Evolutionary conservation across 2,797 vertebrate species (phyloP), one percentile per base, ranked within the genome.

Genomic region (Vultur gryphus): DNA sequence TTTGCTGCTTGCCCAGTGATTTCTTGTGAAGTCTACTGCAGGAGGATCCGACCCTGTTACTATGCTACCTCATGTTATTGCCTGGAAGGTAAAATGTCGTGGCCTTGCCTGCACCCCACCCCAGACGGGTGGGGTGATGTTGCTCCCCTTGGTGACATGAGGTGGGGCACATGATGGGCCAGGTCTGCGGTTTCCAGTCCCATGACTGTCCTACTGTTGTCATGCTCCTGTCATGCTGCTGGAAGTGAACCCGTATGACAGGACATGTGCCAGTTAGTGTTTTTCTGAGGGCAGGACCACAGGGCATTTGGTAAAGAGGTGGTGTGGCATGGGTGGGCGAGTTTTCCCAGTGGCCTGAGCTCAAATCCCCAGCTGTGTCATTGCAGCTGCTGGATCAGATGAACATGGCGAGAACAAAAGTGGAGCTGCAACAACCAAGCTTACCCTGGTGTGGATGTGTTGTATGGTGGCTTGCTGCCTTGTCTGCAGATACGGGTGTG

Each of bases 11-110:
- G 33, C 6, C 52, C 16, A 35, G 6, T 51, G 28, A 41, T 67
- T 77, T 85, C 31, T 12, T 37, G 14, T 14, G 31, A 81, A 61
- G 16, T n/a, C 21, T 35, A 29, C 2, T 11, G 4, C 57, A 71
- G 11, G 25, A 77, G 35, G 15, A 71, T 75, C 41, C 20, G 86
- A 13, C 4, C 5, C 31, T 78, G 9, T 52, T 81, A 48, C 26
- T 44, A 3, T 12, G 3, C 3, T 65, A 19, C 10, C 14, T 72
- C 1, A 0, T 0, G 0, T 69, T 64, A 67, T 6, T 84, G 21
- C 9, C 12, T 69, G 19, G 19, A 46, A 78, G 9, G 7, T 48
- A 33, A 11, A 33, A n/a, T 2, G 4, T 31, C 1, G 1, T 15
- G 9, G 7, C n/a, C 6, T 66, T 73, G 43, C 41, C 39, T 58